phyloP scores from a whole-genome alignment of 1,140 invertebrate genomes.

The Drosophila saltans region DNA sequence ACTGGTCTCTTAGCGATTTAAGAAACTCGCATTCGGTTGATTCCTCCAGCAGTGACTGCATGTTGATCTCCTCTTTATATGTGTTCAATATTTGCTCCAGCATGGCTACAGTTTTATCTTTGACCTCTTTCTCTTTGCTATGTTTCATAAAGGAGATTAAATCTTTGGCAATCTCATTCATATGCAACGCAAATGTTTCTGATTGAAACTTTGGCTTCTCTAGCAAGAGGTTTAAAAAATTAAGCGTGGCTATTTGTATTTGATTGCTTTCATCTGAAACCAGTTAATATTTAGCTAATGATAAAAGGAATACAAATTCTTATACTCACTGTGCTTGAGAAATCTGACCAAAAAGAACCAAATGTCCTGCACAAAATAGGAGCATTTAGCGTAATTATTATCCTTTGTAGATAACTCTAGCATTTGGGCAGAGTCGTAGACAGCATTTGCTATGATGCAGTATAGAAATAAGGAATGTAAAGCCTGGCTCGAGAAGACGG shows the following conservation, averaged over 20 bases:
- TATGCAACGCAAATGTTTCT: constrained; percentile 18
- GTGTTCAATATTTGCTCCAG: constrained; percentile 25
- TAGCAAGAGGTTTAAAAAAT: constrained; percentile 44
- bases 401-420: background rate
- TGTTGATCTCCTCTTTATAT: constrained; percentile 29
- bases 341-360: constrained; percentile 61
- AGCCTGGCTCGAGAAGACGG: constrained; percentile 40
- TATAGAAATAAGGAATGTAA: constrained; percentile 58
- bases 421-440: constrained; percentile 36
- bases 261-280: constrained; percentile 37
- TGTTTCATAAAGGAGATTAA: constrained; percentile 32
- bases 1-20: constrained; percentile 19
- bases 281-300: background rate
- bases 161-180: constrained; percentile 54
- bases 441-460: constrained; percentile 52
- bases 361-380: constrained; percentile 58
- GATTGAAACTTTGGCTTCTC: constrained; percentile 13
- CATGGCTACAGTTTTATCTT: background rate
- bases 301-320: background rate
- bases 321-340: constrained; percentile 47
- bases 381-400: background rate
- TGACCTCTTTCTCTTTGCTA: constrained; percentile 23
- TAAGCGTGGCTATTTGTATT: constrained; percentile 45
- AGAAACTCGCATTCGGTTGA: constrained; percentile 47
- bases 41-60: constrained; percentile 49